Percentiles rank a stretch among this genome's conserved stretches.
Evolutionary conservation across 1,140 invertebrate genomes (phyloP).

Genomic region (Caenorhabditis tropicalis): DNA sequence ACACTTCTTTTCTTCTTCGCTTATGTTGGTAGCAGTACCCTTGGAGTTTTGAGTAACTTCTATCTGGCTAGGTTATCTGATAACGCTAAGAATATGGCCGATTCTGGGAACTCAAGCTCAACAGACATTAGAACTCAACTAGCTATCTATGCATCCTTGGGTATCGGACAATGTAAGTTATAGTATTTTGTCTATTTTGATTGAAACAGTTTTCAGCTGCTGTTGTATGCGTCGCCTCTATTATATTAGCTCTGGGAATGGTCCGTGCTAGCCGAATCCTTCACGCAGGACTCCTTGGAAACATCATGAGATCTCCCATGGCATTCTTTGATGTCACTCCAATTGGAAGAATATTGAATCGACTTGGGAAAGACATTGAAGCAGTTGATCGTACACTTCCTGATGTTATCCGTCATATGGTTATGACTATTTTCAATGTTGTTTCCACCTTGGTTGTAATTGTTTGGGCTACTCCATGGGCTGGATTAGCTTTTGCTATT

Average conservation of each 20-base stretch:
- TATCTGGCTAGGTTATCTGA: conserved; percentile 73
- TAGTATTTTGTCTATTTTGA: neutral
- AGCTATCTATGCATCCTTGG: conserved; percentile 65
- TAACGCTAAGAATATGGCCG: conserved; percentile 60
- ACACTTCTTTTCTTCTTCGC: conserved; percentile 62
- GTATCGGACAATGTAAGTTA: conserved; percentile 64
- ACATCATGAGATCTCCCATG: conserved; percentile 79
- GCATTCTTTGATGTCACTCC: conserved; percentile 78
- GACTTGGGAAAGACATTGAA: conserved; percentile 79
- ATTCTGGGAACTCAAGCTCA: neutral
- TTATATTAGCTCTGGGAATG: conserved; percentile 70
- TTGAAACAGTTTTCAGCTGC: conserved; percentile 52
- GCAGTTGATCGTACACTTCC: conserved; percentile 46
- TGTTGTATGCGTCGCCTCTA: conserved; percentile 65
- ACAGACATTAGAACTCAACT: conserved; percentile 54
- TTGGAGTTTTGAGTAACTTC: conserved; percentile 69
- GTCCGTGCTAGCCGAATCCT: conserved; percentile 79
- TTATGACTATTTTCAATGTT: conserved; percentile 34
- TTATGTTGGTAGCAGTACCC: conserved; percentile 63
- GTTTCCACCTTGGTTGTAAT: conserved; percentile 47
- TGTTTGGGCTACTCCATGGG: conserved; percentile 40
- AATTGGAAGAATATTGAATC: conserved; percentile 81
- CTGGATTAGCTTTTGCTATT: neutral
- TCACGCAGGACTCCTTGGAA: conserved; percentile 81
- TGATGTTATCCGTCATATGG: conserved; percentile 30